Percentiles rank a stretch among this genome's conserved stretches.
phyloP scores from a whole-genome alignment of 2,797 vertebrate species.

The Heterohyrax brucei region DNA sequence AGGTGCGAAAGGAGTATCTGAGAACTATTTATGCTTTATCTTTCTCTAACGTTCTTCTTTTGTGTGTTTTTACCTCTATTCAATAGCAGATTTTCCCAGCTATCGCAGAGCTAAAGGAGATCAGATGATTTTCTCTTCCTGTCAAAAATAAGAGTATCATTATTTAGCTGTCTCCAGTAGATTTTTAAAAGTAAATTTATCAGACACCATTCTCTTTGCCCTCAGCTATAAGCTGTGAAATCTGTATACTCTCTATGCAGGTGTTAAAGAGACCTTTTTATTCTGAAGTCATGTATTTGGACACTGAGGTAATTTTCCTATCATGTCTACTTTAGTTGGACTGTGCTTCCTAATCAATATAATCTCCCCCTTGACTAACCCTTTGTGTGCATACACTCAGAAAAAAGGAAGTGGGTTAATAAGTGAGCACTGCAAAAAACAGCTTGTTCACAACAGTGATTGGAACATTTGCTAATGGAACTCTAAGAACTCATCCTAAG shows the following conservation, averaged over 20 bases:
- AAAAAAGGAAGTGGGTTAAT: slow-evolving; percentile 77
- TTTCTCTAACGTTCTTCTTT: slow-evolving; percentile 38
- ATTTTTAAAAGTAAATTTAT: slow-evolving; percentile 80
- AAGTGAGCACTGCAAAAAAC: slow-evolving; percentile 68
- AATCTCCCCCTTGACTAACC: slow-evolving; percentile 80
- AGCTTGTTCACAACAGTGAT: slow-evolving; percentile 71
- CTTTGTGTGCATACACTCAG: slow-evolving; percentile 68
- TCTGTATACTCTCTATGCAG: slow-evolving; percentile 66
- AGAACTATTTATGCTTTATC: neutral
- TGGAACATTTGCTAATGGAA: slow-evolving; percentile 73
- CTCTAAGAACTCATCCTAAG: slow-evolving; percentile 78
- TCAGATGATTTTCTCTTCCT: neutral
- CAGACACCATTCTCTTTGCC: slow-evolving; percentile 74
- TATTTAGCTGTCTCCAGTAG: slow-evolving; percentile 62
- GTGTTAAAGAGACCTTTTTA: slow-evolving; percentile 76
- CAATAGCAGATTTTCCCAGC: slow-evolving; percentile 53
- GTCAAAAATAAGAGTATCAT: slow-evolving; percentile 63
- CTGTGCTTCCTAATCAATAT: slow-evolving; percentile 79
- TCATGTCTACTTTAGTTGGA: slow-evolving; percentile 76
- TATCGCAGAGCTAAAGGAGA: slow-evolving; percentile 60
- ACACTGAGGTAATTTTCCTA: slow-evolving; percentile 87
- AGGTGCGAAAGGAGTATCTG: neutral
- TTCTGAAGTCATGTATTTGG: slow-evolving; percentile 87
- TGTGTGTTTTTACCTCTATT: neutral
- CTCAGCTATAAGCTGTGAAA: slow-evolving; percentile 77